Percentiles rank a stretch among this genome's conserved stretches.
Conservation (phyloP, 2,797 vertebrate genomes). For the Uromys caudimaculatus region DNA sequence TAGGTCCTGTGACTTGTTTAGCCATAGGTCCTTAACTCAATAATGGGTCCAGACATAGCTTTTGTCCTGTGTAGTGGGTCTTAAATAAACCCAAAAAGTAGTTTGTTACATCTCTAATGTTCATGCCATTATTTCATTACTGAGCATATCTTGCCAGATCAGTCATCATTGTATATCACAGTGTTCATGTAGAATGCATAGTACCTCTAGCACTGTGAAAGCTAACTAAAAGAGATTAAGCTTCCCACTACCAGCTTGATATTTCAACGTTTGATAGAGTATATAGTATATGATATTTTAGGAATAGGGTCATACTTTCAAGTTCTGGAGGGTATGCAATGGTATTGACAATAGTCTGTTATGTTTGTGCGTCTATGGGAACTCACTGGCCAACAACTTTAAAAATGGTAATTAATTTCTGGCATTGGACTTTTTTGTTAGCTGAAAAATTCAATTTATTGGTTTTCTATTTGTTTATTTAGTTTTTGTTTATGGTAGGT, state of each 20-base stretch:
- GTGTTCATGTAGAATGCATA: not conserved
- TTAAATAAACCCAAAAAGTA: not conserved
- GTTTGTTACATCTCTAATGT: not conserved
- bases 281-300: not conserved
- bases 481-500: not conserved
- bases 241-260: not conserved
- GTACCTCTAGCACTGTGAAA: not conserved
- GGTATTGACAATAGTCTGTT: not conserved
- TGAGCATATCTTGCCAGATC: not conserved
- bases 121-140: not conserved
- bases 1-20: not conserved
- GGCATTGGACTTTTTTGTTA: not conserved
- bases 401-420: not conserved
- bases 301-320: not conserved
- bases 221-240: not conserved
- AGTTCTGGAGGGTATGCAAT: not conserved
- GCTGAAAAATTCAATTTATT: not conserved
- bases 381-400: not conserved
- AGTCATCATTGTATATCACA: not conserved
- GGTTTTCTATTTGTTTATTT: not conserved
- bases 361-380: not conserved
- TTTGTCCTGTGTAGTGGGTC: too few relatives aligned
- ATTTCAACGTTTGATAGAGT: too few relatives aligned
- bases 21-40: not conserved
- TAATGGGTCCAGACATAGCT: not conserved